These are phyloP conservation scores for Trachythela sp. DNA, from an alignment of 64 coral and sea anemone species.

Conservation along the genomic window DNA sequence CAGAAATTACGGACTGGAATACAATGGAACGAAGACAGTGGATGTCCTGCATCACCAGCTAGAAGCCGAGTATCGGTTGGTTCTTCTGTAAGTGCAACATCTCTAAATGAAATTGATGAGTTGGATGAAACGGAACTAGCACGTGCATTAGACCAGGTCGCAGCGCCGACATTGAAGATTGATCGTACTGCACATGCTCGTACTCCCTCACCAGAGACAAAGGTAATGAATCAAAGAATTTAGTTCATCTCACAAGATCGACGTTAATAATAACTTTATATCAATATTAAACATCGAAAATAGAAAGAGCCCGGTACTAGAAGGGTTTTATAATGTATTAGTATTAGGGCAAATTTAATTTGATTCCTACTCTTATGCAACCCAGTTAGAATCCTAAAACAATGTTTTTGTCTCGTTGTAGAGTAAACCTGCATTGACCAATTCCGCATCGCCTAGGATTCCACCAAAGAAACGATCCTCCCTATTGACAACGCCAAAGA, in stretches of 20 bases:
- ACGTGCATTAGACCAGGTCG: background rate
- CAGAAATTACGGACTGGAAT: background rate
- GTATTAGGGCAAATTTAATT: background rate
- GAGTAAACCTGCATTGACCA: background rate
- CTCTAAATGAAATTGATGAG: background rate
- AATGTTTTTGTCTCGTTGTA: too few species aligned
- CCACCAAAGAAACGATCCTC: background rate
- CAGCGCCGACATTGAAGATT: background rate
- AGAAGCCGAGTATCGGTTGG: background rate
- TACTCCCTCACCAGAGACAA: background rate
- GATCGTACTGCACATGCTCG: background rate
- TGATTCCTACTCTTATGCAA: too few species aligned
- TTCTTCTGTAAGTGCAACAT: background rate
- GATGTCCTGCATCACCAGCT: background rate
- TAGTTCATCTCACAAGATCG: background rate
- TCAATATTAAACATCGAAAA: too few species aligned
- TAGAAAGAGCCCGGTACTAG: too few species aligned
- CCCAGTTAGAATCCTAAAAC: too few species aligned
- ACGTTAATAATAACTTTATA: too few species aligned
- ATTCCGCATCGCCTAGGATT: background rate
- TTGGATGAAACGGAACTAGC: background rate
- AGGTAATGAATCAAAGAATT: background rate
- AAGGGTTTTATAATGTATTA: too few species aligned
- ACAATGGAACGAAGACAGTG: background rate
- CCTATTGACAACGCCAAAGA: background rate